Evolutionary conservation across 1,140 invertebrate species (phyloP).

Genomic region (Saccostrea cuccullata): DNA sequence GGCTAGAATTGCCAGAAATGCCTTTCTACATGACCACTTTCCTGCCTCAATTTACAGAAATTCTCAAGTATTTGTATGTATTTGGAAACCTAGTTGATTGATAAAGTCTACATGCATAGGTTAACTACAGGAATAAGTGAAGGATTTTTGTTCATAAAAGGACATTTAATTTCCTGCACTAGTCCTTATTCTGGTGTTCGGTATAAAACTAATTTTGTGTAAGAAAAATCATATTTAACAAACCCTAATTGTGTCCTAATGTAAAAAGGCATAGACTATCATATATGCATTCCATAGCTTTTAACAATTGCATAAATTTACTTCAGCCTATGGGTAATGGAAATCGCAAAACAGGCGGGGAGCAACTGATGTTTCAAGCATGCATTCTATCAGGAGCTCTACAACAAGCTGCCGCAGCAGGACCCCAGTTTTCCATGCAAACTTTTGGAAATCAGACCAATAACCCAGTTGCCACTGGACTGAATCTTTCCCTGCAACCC

Average conservation of each 20-base stretch:
- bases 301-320: conserved; percentile 35
- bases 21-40: not conserved
- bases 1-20: conserved; percentile 17
- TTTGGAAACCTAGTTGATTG: too few species aligned
- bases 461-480: conserved; percentile 47
- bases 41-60: not conserved
- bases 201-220: not conserved
- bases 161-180: too few species aligned
- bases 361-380: conserved; percentile 51
- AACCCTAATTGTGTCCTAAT: not conserved
- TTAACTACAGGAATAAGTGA: too few species aligned
- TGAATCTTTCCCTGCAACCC: conserved; percentile 66
- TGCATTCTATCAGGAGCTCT: conserved; percentile 63
- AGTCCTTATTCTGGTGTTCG: not conserved
- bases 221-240: not conserved
- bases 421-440: conserved; percentile 67
- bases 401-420: conserved; percentile 63
- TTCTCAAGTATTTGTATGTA: too few species aligned
- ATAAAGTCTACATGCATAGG: too few species aligned
- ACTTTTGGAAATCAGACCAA: conserved; percentile 67
- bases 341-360: conserved; percentile 44
- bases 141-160: too few species aligned
- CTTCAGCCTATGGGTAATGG: conserved; percentile 53
- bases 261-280: not conserved
- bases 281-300: not conserved